Conservation (phyloP, 2,113 vertebrate species). For the Ctenomys sociabilis region DNA sequence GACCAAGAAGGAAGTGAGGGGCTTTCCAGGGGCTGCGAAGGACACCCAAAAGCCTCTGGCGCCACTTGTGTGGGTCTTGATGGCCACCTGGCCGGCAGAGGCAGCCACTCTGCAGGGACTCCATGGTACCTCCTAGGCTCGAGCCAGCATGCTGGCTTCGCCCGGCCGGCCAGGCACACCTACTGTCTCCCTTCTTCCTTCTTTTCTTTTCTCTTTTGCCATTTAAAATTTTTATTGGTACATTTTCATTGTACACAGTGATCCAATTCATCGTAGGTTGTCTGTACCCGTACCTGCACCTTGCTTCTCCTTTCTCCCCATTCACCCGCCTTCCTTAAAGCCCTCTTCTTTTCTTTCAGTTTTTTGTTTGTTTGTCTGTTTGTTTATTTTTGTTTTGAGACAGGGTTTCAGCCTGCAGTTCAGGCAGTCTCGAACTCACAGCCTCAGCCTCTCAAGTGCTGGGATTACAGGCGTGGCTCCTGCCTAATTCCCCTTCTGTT, state of each 20-base stretch:
- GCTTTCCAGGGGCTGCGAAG: slow-evolving; percentile 20
- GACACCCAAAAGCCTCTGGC: slow-evolving; percentile 26
- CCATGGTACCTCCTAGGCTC: rapidly evolving
- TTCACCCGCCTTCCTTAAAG: background rate
- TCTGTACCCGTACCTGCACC: background rate
- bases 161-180: background rate
- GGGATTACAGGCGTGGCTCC: no score
- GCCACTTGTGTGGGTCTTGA: slow-evolving; percentile 42
- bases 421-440: no score
- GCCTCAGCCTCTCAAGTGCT: no score
- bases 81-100: background rate
- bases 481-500: background rate
- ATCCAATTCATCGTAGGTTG: background rate
- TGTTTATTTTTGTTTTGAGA: no score
- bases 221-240: background rate
- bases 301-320: no score
- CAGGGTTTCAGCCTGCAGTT: no score
- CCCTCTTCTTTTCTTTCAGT: background rate
- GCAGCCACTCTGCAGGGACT: background rate
- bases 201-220: background rate
- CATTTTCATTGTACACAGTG: background rate
- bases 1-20: background rate
- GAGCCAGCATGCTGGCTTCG: background rate
- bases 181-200: background rate
- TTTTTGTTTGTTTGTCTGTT: no score